A percentile compares a stretch with the other conserved stretches of the same genome.
Conservation (phyloP, 2,888 invertebrate genomes). For the Pandemis corylana region DNA sequence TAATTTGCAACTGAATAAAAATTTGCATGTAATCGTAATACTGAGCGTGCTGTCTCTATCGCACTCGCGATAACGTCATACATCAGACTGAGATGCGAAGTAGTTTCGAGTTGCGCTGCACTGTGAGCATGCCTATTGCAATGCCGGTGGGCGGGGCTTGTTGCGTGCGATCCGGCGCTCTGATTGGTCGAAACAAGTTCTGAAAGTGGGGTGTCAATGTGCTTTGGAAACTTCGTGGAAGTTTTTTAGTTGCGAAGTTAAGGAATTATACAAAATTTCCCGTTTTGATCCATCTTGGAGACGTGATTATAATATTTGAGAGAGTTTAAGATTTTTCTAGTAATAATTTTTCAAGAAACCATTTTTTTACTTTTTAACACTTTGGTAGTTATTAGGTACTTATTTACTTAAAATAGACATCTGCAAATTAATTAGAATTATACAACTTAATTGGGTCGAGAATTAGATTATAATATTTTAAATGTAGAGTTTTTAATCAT, state of each 20-base stretch:
- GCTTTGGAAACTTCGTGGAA: slow-evolving; percentile 66
- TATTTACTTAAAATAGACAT: too few relatives aligned
- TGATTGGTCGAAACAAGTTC: slow-evolving; percentile 68
- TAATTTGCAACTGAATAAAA: slow-evolving; percentile 81
- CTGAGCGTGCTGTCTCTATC: slow-evolving; percentile 63
- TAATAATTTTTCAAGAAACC: background rate
- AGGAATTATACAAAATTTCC: slow-evolving; percentile 62
- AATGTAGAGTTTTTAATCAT: too few relatives aligned
- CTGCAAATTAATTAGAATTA: too few relatives aligned
- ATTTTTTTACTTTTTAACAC: background rate
- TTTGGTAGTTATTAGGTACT: too few relatives aligned
- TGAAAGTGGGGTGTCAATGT: slow-evolving; percentile 72
- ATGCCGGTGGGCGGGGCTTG: slow-evolving; percentile 74
- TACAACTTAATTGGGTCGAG: too few relatives aligned
- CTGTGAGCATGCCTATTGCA: slow-evolving; percentile 79
- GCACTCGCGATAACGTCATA: slow-evolving; percentile 40
- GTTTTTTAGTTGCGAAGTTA: slow-evolving; percentile 74
- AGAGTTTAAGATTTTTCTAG: background rate
- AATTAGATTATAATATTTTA: too few relatives aligned
- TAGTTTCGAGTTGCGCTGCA: slow-evolving; percentile 62
- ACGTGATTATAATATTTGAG: slow-evolving; percentile 59
- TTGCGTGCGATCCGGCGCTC: slow-evolving; percentile 62
- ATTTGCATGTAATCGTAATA: slow-evolving; percentile 78
- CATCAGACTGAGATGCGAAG: slow-evolving; percentile 58
- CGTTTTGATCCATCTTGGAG: slow-evolving; percentile 55